Evolutionary conservation across 2,888 invertebrate species (phyloP).

Genomic region (Tiliacea aurago): DNA sequence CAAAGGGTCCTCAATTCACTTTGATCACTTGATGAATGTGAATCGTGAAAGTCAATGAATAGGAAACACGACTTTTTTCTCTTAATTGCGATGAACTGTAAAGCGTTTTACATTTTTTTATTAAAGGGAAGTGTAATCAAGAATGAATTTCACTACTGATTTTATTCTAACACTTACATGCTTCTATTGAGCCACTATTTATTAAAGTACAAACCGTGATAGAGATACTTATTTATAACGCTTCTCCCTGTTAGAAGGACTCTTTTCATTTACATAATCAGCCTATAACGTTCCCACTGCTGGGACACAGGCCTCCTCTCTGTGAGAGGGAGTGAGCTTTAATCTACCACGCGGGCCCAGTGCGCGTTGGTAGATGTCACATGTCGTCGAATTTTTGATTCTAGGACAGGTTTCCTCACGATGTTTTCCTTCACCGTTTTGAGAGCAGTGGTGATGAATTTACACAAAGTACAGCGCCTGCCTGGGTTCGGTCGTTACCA

Average conservation of each 20-base stretch:
- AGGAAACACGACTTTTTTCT: conserved; percentile 53
- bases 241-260: too few relatives aligned
- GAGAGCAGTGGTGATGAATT: too few relatives aligned
- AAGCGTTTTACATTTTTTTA: conserved; percentile 29
- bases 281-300: too few relatives aligned
- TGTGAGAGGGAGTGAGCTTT: too few relatives aligned
- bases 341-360: too few relatives aligned
- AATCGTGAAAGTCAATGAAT: conserved; percentile 55
- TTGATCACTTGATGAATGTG: conserved; percentile 61
- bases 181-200: background rate
- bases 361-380: too few relatives aligned
- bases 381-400: too few relatives aligned
- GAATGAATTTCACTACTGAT: conserved; percentile 15
- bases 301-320: too few relatives aligned
- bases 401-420: too few relatives aligned
- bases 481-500: too few relatives aligned
- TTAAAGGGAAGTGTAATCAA: conserved; percentile 31
- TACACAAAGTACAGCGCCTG: too few relatives aligned
- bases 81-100: conserved; percentile 36
- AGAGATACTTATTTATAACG: background rate
- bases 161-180: conserved; percentile 18
- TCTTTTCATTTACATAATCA: background rate
- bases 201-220: background rate
- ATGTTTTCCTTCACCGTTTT: too few relatives aligned
- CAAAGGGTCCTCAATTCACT: conserved; percentile 55